A percentile compares a stretch with the other conserved stretches of the same genome.
Evolutionary conservation across 1,140 invertebrate genomes (phyloP).

Genomic region (Caenorhabditis remanei): DNA sequence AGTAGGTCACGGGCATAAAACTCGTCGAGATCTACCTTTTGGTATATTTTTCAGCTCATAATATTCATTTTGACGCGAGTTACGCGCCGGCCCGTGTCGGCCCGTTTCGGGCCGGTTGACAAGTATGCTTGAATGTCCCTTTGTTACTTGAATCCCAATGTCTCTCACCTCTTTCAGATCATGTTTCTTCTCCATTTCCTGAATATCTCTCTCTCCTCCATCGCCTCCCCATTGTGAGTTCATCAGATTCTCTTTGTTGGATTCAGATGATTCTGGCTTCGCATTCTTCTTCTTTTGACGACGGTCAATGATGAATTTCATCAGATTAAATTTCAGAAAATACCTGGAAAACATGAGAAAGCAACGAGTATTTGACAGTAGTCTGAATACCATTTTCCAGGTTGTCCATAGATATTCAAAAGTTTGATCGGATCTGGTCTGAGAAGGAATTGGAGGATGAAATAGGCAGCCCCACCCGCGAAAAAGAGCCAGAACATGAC

Average conservation of each 20-base stretch:
- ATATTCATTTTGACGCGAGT: too few species aligned
- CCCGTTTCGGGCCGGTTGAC: too few species aligned
- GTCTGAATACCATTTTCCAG: constrained; percentile 61
- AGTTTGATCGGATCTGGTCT: constrained; percentile 55
- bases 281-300: constrained; percentile 58
- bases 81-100: too few species aligned
- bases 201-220: constrained; percentile 59
- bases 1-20: too few species aligned
- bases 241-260: constrained; percentile 56
- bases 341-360: constrained; percentile 39
- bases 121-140: too few species aligned
- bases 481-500: constrained; percentile 53
- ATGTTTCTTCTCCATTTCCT: constrained; percentile 66
- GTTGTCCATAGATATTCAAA: constrained; percentile 55
- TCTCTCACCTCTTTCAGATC: constrained; percentile 51
- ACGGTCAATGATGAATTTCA: constrained; percentile 64
- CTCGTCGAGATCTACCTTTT: too few species aligned
- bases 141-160: neutral
- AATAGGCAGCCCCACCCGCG: neutral
- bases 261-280: neutral
- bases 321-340: constrained; percentile 64
- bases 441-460: constrained; percentile 3
- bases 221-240: constrained; percentile 53
- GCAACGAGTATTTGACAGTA: neutral
- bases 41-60: too few species aligned